These are phyloP conservation scores for Pomatostomus ruficeps DNA, from an alignment of 2,113 vertebrate species.

Conservation along the genomic window DNA sequence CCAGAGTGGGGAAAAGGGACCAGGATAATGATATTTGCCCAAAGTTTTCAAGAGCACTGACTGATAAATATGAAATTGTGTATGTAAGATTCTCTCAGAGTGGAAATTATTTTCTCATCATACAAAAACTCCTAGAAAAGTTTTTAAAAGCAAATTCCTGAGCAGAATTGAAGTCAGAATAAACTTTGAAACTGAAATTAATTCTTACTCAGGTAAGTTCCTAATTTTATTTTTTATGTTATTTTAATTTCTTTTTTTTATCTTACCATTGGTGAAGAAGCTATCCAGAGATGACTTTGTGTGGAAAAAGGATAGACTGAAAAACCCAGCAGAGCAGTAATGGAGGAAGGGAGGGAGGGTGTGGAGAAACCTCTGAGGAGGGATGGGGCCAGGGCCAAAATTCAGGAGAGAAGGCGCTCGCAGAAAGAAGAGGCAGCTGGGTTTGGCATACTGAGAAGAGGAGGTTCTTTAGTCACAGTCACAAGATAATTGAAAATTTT, in stretches of 20 bases:
- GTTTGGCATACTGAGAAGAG: neutral
- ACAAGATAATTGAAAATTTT: neutral
- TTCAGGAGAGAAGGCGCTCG: neutral
- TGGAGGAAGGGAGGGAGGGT: fast-evolving
- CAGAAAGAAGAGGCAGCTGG: neutral
- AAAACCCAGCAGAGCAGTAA: neutral
- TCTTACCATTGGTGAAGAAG: neutral
- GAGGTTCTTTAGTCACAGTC: neutral
- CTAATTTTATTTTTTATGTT: neutral
- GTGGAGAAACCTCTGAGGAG: neutral
- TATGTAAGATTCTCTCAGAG: neutral
- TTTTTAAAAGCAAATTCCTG: neutral
- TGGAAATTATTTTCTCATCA: neutral
- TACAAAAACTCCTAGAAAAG: neutral
- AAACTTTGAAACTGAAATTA: neutral
- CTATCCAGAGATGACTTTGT: neutral
- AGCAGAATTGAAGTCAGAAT: neutral
- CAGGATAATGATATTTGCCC: neutral
- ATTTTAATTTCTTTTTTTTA: neutral
- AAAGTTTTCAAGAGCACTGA: neutral
- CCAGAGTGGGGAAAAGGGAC: neutral
- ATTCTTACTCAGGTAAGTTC: neutral
- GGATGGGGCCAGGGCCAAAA: neutral
- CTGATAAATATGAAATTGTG: neutral
- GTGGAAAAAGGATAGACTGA: neutral